A percentile compares a stretch with the other conserved stretches of the same genome.
Conservation (phyloP, 2,113 vertebrate genomes). For the Globicephala melas region DNA sequence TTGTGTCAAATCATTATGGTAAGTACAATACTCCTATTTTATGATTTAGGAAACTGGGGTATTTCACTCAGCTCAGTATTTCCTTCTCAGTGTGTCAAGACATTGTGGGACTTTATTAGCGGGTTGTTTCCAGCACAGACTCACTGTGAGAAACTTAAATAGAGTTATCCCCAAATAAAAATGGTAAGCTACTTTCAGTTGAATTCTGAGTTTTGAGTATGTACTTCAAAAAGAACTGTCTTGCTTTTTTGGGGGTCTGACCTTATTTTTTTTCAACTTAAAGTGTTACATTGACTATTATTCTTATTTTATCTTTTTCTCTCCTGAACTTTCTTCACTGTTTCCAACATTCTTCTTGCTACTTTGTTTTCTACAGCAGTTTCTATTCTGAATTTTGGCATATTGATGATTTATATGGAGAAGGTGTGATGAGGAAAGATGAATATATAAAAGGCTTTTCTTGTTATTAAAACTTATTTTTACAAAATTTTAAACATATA, state of each 20-base stretch:
- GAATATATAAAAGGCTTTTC: not conserved
- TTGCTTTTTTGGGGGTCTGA: not conserved
- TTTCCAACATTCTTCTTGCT: not conserved
- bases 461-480: not conserved
- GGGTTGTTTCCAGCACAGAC: not conserved
- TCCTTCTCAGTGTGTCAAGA: not conserved
- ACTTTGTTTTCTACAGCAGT: not conserved
- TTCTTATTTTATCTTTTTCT: not conserved
- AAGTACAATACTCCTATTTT: not conserved
- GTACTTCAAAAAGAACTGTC: not conserved
- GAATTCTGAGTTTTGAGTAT: not conserved
- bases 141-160: not conserved
- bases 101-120: not conserved
- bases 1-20: not conserved
- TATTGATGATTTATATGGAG: not conserved
- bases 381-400: conserved; percentile 20
- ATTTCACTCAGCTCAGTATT: not conserved
- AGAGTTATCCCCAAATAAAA: not conserved
- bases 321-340: not conserved
- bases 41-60: not conserved
- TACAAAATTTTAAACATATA: not conserved
- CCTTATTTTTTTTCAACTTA: not conserved
- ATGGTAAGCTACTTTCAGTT: not conserved
- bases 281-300: not conserved
- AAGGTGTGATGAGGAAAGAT: not conserved